These are phyloP conservation scores for Nematostella vectensis DNA, from an alignment of 92 coral and sea anemone genomes.

Conservation along the genomic window DNA sequence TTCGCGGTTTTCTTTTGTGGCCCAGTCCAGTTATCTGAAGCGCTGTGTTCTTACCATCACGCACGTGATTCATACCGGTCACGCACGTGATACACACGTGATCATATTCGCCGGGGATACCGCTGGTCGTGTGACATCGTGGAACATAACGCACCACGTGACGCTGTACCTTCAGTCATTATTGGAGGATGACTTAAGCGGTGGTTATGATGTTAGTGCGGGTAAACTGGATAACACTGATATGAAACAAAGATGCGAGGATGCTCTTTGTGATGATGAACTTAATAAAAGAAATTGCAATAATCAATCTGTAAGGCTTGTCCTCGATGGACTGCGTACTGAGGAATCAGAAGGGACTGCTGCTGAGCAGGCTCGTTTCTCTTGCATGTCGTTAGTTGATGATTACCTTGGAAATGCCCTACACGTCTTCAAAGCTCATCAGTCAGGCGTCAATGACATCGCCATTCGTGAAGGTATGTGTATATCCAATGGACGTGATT, in stretches of 20 bases:
- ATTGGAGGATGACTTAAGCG: not conserved
- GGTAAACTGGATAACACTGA: not conserved
- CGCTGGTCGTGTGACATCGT: conserved; percentile 75
- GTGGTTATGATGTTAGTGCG: not conserved
- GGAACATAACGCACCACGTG: conserved; percentile 68
- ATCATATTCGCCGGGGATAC: conserved; percentile 85
- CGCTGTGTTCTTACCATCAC: conserved; percentile 74
- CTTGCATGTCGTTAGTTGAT: conserved; percentile 46
- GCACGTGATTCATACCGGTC: conserved; percentile 36
- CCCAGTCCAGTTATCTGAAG: conserved; percentile 65
- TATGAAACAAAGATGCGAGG: not conserved
- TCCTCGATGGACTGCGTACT: no score
- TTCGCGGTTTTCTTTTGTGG: conserved; percentile 47
- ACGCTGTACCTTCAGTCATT: conserved; percentile 32
- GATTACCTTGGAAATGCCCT: conserved; percentile 38
- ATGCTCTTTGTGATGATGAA: no score
- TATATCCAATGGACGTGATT: conserved; percentile 15
- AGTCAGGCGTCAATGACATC: conserved; percentile 82
- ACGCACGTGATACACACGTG: conserved; percentile 22
- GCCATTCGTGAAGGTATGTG: conserved; percentile 23
- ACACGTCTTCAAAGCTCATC: conserved; percentile 60
- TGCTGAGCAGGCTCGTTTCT: conserved; percentile 18
- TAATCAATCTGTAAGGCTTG: no score
- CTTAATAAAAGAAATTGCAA: no score
- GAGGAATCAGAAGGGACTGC: not conserved